Evolutionary conservation across 2,888 invertebrate genomes (phyloP).

Genomic region (Sicus ferrugineus): DNA sequence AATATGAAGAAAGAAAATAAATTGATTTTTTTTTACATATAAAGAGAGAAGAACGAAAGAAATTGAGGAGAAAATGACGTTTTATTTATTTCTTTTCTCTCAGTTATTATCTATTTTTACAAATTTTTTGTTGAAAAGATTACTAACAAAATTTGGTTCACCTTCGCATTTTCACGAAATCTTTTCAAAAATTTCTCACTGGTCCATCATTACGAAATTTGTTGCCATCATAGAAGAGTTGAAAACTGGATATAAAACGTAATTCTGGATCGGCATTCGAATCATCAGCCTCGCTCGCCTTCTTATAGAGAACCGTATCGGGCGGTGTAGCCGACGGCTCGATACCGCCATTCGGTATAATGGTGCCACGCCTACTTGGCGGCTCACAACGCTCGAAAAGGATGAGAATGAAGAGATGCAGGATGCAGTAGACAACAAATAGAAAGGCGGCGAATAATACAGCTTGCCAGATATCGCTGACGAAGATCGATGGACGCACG

Average conservation of each 20-base stretch:
- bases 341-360: background rate
- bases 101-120: too few relatives aligned
- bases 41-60: too few relatives aligned
- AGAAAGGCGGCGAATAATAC: constrained; percentile 43
- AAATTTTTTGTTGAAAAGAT: too few relatives aligned
- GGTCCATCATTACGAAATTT: constrained; percentile 41
- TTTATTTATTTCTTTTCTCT: too few relatives aligned
- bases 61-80: too few relatives aligned
- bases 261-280: constrained; percentile 18
- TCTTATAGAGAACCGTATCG: constrained; percentile 29
- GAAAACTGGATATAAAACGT: constrained; percentile 45
- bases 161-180: too few relatives aligned
- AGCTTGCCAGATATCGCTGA: constrained; percentile 35
- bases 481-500: constrained; percentile 40
- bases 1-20: too few relatives aligned
- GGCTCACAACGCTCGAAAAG: constrained; percentile 36
- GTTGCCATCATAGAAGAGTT: constrained; percentile 47
- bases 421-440: constrained; percentile 39
- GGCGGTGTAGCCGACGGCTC: constrained; percentile 3
- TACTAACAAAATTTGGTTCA: too few relatives aligned
- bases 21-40: too few relatives aligned
- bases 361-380: background rate
- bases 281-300: background rate
- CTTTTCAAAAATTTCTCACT: background rate
- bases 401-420: constrained; percentile 42